Conservation (phyloP, 1,140 invertebrate species). For the Pachyrhynchus sulphureomaculatus region DNA sequence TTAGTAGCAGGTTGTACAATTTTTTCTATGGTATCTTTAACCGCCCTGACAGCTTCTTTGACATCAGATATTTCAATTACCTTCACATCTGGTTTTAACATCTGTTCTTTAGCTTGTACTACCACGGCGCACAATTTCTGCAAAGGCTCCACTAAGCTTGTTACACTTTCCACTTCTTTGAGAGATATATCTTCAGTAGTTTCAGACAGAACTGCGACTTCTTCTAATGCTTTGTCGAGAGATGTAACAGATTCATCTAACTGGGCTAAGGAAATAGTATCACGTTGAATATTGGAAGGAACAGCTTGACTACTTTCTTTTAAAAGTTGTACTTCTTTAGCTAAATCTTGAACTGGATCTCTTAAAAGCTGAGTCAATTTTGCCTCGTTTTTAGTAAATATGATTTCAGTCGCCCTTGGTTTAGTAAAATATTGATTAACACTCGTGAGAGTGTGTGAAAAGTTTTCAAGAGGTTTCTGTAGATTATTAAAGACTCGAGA, state of each 20-base stretch:
- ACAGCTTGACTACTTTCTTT: not conserved
- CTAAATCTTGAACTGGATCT: not conserved
- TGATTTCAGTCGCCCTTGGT: too few relatives aligned
- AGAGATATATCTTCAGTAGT: too few relatives aligned
- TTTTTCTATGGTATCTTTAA: slow-evolving; percentile 15
- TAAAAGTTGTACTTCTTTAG: not conserved
- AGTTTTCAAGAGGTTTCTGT: too few relatives aligned
- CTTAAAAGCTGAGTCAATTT: not conserved
- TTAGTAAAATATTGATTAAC: too few relatives aligned
- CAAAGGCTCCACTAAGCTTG: slow-evolving; percentile 14
- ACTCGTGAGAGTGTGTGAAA: too few relatives aligned
- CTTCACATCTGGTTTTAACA: slow-evolving; percentile 16
- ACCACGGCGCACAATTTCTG: slow-evolving; percentile 19
- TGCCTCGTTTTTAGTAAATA: not conserved
- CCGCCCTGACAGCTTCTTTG: slow-evolving; percentile 1
- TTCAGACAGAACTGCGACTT: not conserved
- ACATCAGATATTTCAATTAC: slow-evolving; percentile 12
- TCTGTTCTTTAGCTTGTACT: slow-evolving; percentile 5
- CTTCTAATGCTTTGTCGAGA: slow-evolving; percentile 1
- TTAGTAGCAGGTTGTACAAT: not conserved
- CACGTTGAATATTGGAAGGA: not conserved
- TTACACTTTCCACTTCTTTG: not conserved
- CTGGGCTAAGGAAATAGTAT: not conserved
- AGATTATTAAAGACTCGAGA: not conserved
- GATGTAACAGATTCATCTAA: not conserved